phyloP scores from a whole-genome alignment of 2,888 invertebrate genomes.

The Ochropleura plecta region DNA sequence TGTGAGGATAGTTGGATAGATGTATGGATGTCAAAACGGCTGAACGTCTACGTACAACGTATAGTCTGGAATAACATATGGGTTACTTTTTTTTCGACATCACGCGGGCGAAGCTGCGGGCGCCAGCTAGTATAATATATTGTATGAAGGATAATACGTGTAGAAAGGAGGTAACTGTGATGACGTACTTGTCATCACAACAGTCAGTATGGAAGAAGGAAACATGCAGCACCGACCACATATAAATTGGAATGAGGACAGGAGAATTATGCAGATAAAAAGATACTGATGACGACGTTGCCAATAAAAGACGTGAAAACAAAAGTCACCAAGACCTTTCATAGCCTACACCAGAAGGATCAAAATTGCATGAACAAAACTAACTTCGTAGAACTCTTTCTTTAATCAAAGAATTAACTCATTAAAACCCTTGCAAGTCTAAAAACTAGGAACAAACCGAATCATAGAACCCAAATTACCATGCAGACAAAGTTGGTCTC shows the following conservation, averaged over 20 bases:
- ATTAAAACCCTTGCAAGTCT: neutral
- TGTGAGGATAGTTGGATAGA: too few species aligned
- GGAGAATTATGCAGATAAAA: too few species aligned
- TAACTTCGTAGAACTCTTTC: neutral
- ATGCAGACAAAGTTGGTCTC: slow-evolving; percentile 39
- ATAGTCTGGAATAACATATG: too few species aligned
- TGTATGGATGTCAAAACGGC: too few species aligned
- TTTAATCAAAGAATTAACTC: slow-evolving; percentile 5
- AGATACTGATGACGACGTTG: neutral
- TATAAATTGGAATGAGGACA: too few species aligned
- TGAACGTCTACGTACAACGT: too few species aligned
- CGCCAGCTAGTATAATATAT: too few species aligned
- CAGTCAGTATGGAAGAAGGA: neutral
- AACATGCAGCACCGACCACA: too few species aligned
- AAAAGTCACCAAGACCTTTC: neutral
- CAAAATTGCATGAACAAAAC: neutral
- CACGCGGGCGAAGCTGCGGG: too few species aligned
- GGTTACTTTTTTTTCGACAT: too few species aligned
- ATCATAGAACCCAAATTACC: slow-evolving; percentile 36
- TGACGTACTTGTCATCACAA: too few species aligned
- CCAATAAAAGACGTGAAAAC: neutral
- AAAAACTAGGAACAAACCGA: slow-evolving; percentile 13
- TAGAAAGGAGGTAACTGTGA: neutral
- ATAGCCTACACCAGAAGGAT: neutral
- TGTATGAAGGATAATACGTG: too few species aligned